Evolutionary conservation across 2,888 invertebrate genomes (phyloP).

Genomic region (Crematogaster levior): DNA sequence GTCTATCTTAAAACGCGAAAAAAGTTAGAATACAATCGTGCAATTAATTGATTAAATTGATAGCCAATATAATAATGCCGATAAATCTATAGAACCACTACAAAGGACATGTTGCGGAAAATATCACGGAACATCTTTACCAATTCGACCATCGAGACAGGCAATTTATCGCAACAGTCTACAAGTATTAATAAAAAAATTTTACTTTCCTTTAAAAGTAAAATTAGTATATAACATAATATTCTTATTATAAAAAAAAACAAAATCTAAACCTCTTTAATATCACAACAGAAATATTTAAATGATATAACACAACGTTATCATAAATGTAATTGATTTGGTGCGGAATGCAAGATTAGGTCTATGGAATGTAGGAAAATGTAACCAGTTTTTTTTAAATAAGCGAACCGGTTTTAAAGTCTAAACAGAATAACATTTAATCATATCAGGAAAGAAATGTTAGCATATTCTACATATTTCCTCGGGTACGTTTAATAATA

Average conservation of each 20-base stretch:
- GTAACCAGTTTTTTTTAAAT: not conserved
- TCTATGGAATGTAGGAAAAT: not conserved
- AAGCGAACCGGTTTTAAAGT: not conserved
- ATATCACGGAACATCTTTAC: too few species aligned
- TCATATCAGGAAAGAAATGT: not conserved
- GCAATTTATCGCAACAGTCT: too few species aligned
- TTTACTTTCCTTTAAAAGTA: too few species aligned
- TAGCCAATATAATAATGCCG: not conserved
- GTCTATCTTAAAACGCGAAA: not conserved
- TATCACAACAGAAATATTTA: not conserved
- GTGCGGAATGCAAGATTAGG: not conserved
- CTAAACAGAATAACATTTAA: not conserved
- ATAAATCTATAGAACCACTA: too few species aligned
- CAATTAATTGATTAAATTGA: not conserved
- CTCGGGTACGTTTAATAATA: slow-evolving; percentile 2
- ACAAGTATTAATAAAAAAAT: too few species aligned
- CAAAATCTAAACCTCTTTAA: not conserved
- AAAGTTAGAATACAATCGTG: not conserved
- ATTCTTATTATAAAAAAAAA: too few species aligned
- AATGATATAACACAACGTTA: not conserved
- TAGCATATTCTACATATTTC: slow-evolving; percentile 1
- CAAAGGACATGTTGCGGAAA: too few species aligned
- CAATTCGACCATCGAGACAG: too few species aligned
- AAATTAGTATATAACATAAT: too few species aligned
- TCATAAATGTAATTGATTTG: not conserved